Percentiles rank a stretch among this genome's conserved stretches.
Conservation (phyloP, 2,113 vertebrate species). For the Hydrolagus affinis region DNA sequence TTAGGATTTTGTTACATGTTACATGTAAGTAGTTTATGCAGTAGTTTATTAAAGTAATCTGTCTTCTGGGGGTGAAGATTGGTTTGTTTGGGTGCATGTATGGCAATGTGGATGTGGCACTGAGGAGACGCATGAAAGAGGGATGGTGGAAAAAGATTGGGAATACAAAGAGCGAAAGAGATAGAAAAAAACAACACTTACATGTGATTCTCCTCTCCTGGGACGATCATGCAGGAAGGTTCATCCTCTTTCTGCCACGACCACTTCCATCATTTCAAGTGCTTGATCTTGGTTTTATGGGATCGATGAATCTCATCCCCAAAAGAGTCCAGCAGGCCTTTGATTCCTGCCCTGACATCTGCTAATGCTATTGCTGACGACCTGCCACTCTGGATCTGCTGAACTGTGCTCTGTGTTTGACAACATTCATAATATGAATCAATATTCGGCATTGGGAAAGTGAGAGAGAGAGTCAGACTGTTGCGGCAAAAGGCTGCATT, state of each 20-base stretch:
- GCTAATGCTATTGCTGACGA: constrained; percentile 67
- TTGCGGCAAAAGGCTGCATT: constrained; percentile 64
- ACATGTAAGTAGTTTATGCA: too few relatives aligned
- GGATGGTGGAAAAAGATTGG: not conserved
- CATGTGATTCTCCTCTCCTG: constrained; percentile 42
- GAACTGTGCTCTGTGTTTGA: constrained; percentile 67
- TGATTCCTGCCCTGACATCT: constrained; percentile 70
- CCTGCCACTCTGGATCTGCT: constrained; percentile 66
- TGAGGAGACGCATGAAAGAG: not conserved
- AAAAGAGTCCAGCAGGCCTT: constrained; percentile 63
- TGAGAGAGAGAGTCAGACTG: constrained; percentile 60
- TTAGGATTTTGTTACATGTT: too few relatives aligned
- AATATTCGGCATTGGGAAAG: constrained; percentile 76
- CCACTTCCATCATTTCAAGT: constrained; percentile 59
- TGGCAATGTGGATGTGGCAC: too few relatives aligned
- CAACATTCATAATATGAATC: constrained; percentile 78
- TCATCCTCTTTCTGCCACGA: constrained; percentile 68
- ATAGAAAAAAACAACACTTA: constrained; percentile 39
- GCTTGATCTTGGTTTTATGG: constrained; percentile 63
- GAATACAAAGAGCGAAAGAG: not conserved
- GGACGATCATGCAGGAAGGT: constrained; percentile 43
- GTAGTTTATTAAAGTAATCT: too few relatives aligned
- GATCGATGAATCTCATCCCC: constrained; percentile 68
- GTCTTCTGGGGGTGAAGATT: too few relatives aligned
- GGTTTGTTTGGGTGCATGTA: too few relatives aligned